These are phyloP conservation scores for Chauna torquata DNA, from an alignment of 2,113 vertebrate species.

Conservation along the genomic window DNA sequence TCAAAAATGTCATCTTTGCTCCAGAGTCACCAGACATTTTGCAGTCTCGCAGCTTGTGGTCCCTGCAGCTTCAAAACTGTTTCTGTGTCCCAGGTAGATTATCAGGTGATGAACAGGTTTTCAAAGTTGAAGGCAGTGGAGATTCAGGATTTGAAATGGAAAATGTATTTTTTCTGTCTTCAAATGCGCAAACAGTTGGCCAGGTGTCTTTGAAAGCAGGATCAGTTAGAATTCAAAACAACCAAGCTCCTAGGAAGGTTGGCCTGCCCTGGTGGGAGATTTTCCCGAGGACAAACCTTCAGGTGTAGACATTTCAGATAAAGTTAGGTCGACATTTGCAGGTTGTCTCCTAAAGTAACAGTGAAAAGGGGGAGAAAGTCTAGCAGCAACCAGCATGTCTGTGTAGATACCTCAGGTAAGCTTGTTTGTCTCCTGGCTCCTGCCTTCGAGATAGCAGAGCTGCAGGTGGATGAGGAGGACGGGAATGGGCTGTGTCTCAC, in stretches of 20 bases:
- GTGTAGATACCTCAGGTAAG: neutral
- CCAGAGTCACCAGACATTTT: neutral
- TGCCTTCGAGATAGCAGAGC: neutral
- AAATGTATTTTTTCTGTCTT: neutral
- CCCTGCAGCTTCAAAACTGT: neutral
- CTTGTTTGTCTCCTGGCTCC: neutral
- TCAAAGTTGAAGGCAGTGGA: neutral
- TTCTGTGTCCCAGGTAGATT: neutral
- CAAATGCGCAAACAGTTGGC: neutral
- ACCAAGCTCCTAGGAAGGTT: neutral
- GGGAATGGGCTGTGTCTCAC: rapidly evolving
- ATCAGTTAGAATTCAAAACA: neutral
- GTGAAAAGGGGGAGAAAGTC: neutral
- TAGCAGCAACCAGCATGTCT: neutral
- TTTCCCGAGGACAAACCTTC: neutral
- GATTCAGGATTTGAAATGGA: neutral
- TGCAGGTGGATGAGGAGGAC: neutral
- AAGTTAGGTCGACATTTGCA: neutral
- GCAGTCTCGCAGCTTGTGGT: neutral
- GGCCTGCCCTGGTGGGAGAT: neutral
- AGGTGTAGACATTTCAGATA: neutral
- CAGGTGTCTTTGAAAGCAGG: neutral
- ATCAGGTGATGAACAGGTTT: neutral
- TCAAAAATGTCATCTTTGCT: neutral
- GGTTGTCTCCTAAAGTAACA: rapidly evolving